phyloP scores from a whole-genome alignment of 2,113 vertebrate genomes.

The Elachura formosa region DNA sequence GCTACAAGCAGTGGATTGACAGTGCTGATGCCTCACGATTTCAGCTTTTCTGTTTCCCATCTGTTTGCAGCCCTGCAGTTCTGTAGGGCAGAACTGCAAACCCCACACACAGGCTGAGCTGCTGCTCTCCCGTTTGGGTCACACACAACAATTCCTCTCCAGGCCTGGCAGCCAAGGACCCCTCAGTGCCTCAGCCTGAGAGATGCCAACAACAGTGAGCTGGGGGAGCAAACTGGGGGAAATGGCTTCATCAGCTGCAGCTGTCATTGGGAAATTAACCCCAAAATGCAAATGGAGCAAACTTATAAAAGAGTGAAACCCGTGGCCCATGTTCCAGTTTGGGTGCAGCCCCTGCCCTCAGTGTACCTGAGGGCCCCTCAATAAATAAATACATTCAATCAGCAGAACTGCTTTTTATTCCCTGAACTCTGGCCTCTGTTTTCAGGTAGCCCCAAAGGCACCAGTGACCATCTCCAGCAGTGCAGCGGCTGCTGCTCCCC shows the following conservation, averaged over 20 bases:
- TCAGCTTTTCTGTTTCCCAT: background rate
- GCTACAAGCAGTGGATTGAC: background rate
- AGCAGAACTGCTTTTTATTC: background rate
- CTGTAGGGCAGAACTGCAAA: background rate
- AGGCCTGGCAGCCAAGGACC: background rate
- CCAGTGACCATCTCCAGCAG: accelerated
- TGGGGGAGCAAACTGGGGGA: background rate
- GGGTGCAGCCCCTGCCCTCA: background rate
- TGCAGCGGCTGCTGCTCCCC: background rate
- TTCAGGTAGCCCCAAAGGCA: background rate
- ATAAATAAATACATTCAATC: too few species aligned
- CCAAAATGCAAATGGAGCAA: background rate
- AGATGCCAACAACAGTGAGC: background rate
- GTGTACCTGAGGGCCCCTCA: background rate
- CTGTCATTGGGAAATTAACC: background rate
- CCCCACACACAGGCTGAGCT: background rate
- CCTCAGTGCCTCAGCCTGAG: background rate
- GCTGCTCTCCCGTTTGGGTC: background rate
- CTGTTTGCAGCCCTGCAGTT: background rate
- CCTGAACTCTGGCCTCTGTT: accelerated
- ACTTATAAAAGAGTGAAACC: background rate
- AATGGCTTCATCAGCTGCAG: background rate
- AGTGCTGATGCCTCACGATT: background rate
- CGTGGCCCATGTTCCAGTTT: background rate
- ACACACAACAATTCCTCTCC: background rate